phyloP scores from a whole-genome alignment of 2,797 vertebrate species.

The Microhierax caerulescens region DNA sequence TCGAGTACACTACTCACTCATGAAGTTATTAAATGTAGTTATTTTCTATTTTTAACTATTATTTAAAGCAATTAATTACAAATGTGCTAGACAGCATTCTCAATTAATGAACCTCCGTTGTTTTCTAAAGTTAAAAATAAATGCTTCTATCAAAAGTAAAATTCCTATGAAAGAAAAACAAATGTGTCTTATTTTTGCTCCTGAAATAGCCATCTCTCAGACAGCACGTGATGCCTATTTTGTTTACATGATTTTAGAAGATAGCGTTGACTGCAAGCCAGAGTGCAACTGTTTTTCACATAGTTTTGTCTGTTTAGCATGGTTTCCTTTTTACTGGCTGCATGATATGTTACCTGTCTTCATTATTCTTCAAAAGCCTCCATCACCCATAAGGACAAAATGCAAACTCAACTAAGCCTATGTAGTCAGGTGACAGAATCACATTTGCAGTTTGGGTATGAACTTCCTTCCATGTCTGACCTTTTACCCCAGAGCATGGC shows the following conservation, averaged over 20 bases:
- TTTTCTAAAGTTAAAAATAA: slow-evolving; percentile 29
- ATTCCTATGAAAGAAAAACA: slow-evolving; percentile 4
- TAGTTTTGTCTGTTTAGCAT: neutral
- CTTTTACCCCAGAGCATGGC: slow-evolving; percentile 49
- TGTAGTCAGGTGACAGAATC: neutral
- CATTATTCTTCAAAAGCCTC: neutral
- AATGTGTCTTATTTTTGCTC: neutral
- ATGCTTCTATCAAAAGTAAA: neutral
- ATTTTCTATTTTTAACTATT: slow-evolving; percentile 21
- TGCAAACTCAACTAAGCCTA: neutral
- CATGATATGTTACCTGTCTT: neutral
- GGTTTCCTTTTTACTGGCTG: neutral
- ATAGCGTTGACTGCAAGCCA: neutral
- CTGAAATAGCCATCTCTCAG: neutral
- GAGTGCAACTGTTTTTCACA: neutral
- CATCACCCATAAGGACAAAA: neutral
- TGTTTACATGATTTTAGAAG: slow-evolving; percentile 20
- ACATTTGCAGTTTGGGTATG: neutral
- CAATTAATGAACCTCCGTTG: neutral
- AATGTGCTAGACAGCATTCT: neutral
- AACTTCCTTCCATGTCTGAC: neutral
- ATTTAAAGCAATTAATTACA: slow-evolving; percentile 23
- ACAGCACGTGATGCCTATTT: neutral
- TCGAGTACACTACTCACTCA: neutral
- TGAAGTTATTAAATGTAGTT: neutral